phyloP scores from a whole-genome alignment of 92 coral and sea anemone genomes.

The Parazoanthus swiftii region DNA sequence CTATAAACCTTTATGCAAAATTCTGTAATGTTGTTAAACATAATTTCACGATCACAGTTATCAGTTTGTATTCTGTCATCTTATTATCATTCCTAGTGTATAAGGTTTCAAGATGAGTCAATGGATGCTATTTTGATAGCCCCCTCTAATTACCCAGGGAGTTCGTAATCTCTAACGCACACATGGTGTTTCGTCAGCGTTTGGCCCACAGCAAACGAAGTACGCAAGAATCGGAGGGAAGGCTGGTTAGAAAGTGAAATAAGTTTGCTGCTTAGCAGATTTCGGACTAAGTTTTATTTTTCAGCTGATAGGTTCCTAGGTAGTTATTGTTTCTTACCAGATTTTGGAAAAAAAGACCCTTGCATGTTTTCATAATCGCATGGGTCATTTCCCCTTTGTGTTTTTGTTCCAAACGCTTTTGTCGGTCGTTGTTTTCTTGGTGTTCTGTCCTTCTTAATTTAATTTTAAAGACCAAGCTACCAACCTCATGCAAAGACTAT shows the following conservation, averaged over 20 bases:
- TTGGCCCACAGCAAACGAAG: background rate
- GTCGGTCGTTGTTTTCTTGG: background rate
- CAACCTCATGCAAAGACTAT: slow-evolving; percentile 28
- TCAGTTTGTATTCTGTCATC: background rate
- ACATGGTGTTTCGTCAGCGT: no score
- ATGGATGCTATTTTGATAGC: no score
- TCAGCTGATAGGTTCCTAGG: background rate
- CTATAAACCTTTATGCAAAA: no score
- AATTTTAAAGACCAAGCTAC: slow-evolving; percentile 1
- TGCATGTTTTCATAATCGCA: background rate
- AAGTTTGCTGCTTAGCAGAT: background rate
- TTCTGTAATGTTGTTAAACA: background rate
- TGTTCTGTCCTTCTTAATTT: background rate
- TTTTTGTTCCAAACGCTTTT: background rate
- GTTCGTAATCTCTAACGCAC: no score
- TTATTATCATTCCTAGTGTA: background rate
- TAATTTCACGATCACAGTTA: background rate
- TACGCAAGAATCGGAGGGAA: background rate
- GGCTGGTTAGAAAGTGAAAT: background rate
- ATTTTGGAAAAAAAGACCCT: background rate
- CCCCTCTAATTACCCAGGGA: no score
- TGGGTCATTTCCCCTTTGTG: background rate
- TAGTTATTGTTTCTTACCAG: background rate
- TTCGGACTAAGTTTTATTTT: background rate
- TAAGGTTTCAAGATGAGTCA: background rate